These are phyloP conservation scores for Mythimna albipuncta DNA, from an alignment of 2,888 invertebrate genomes.

Conservation along the genomic window DNA sequence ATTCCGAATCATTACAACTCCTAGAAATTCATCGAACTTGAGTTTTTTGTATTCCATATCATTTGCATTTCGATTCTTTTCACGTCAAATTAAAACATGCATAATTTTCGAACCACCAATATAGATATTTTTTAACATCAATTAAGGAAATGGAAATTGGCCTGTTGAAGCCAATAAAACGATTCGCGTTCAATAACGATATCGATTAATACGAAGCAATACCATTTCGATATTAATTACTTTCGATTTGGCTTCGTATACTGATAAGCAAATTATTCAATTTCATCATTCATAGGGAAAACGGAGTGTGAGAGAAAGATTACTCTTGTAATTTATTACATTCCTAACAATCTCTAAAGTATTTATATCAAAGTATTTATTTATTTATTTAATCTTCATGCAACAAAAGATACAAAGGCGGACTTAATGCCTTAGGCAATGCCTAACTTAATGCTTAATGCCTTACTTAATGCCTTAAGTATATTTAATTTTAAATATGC, in stretches of 20 bases:
- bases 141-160: conserved; percentile 37
- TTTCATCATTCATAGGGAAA: background rate
- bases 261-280: conserved; percentile 18
- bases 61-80: background rate
- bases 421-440: no score
- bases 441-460: no score
- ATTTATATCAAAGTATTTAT: no score
- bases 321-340: background rate
- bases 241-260: conserved; percentile 17
- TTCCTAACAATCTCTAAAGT: no score
- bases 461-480: no score
- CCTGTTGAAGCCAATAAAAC: conserved; percentile 29
- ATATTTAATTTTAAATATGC: no score
- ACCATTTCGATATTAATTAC: conserved; percentile 31
- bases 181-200: conserved; percentile 16
- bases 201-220: conserved; percentile 29
- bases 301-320: background rate
- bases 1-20: no score
- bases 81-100: background rate
- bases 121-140: conserved; percentile 1
- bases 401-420: no score
- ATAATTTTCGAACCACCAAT: background rate
- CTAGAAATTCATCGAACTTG: no score
- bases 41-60: background rate
- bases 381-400: no score